A percentile compares a stretch with the other conserved stretches of the same genome.
These are phyloP conservation scores for Aphaenogaster floridana DNA, from an alignment of 1,140 invertebrate genomes.

Conservation along the genomic window DNA sequence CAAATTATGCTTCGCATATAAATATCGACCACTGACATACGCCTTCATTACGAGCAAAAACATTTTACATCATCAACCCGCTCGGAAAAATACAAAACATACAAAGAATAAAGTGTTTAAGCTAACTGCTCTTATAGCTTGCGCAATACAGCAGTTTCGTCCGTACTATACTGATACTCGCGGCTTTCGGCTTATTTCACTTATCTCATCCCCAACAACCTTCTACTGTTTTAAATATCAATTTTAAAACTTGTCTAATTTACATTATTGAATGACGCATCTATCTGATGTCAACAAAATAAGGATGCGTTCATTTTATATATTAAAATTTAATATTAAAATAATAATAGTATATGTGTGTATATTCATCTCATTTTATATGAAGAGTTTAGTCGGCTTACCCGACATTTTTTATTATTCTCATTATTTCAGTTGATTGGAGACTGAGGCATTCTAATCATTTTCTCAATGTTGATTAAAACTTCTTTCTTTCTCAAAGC, in stretches of 20 bases:
- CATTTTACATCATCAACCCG: constrained; percentile 1
- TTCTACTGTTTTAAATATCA: not conserved
- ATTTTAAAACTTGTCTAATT: not conserved
- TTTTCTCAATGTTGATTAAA: not conserved
- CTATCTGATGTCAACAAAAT: not conserved
- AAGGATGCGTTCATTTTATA: no score
- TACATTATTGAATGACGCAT: not conserved
- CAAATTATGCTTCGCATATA: not conserved
- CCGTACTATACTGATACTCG: not conserved
- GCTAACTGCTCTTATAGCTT: not conserved
- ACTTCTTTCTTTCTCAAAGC: not conserved
- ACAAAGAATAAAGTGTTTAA: not conserved
- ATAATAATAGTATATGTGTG: not conserved
- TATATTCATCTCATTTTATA: not conserved
- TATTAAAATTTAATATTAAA: not conserved
- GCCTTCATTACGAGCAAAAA: constrained; percentile 23
- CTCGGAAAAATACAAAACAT: not conserved
- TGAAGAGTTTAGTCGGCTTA: not conserved
- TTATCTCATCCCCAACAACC: not conserved
- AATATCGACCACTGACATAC: not conserved
- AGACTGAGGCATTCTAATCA: not conserved
- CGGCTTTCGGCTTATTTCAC: not conserved
- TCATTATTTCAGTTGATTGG: not conserved
- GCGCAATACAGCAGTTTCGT: not conserved
- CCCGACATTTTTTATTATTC: not conserved